These are phyloP conservation scores for Sebastes nivosus DNA, from an alignment of 2,797 vertebrate species.

Conservation along the genomic window DNA sequence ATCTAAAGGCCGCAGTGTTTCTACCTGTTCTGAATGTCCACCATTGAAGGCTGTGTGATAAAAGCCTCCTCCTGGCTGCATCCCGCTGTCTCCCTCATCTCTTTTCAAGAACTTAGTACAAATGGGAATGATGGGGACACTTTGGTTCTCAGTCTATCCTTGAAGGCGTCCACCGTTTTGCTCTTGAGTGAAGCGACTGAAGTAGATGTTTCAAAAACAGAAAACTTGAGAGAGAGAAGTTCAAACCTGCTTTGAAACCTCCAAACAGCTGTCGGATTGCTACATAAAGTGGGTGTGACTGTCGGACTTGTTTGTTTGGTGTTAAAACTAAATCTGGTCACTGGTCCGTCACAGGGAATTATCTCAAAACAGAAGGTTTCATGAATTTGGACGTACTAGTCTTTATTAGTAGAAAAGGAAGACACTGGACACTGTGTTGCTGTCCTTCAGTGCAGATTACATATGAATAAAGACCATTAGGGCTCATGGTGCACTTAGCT, in stretches of 20 bases:
- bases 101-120: background rate
- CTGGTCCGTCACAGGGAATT: background rate
- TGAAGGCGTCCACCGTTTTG: background rate
- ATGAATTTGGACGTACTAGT: background rate
- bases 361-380: background rate
- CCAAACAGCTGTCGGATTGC: background rate
- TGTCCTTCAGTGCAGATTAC: background rate
- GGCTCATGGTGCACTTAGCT: background rate
- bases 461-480: background rate
- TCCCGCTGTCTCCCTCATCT: background rate
- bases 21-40: background rate
- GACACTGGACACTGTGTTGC: background rate
- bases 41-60: background rate
- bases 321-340: background rate
- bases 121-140: background rate
- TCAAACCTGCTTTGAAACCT: background rate
- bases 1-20: background rate
- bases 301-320: background rate
- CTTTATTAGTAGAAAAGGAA: no score
- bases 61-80: background rate
- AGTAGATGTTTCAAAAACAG: background rate
- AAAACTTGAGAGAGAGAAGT: background rate
- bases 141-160: background rate
- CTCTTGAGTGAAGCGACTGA: background rate
- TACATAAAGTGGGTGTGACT: background rate